Evolutionary conservation across 1,140 invertebrate genomes (phyloP), one percentile per base, ranked within the genome.

Genomic region (Drosophila athabasca): DNA sequence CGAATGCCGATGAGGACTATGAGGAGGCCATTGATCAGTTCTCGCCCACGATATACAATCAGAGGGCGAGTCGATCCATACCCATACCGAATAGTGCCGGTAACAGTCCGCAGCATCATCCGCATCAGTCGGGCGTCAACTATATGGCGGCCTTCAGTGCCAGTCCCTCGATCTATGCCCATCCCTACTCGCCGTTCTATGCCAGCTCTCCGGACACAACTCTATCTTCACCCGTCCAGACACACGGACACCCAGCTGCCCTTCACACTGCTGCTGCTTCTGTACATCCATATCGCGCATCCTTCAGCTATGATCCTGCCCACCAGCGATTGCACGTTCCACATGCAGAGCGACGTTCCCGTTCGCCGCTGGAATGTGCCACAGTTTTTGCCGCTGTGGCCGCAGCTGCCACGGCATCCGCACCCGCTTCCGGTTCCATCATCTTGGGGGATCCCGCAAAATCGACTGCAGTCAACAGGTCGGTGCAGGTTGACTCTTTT

Each of bases 11-110:
- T 0, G 78, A 87, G 64, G 78, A 90, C 22, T 66, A 85, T 17
- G 90, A 91, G 48, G 90, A 91, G 67, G 87, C 90, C 15, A 74
- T 75, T 3, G 90, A 91, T 73, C 90, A 91, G 54, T 91, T 91
- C 60, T 91, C 90, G 4, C 90, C 90, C 1, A 82, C 87, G 2
- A 53, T 91, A 5, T 91, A 91, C 58, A 64, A 41, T 1, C 24
- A 57, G n/a, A 15, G 39, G 8, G 49, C 61, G 2, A 80, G 72
- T 50, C 76, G 79, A 6, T 66, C 90, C 22, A 91, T 90, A 22
- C 82, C 90, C 13, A 91, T 91, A 75, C 90, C 90, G 7, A 60
- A 26, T 8, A 90, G 84, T 68, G 81, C 81, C 6, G 90, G 81
- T 0, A 90, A 79, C 19, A 91, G 90, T 88, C 90, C 89, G 7